Conservation (phyloP, 53 echinoderm and acorn worm species). For the Holothuria scabra region DNA sequence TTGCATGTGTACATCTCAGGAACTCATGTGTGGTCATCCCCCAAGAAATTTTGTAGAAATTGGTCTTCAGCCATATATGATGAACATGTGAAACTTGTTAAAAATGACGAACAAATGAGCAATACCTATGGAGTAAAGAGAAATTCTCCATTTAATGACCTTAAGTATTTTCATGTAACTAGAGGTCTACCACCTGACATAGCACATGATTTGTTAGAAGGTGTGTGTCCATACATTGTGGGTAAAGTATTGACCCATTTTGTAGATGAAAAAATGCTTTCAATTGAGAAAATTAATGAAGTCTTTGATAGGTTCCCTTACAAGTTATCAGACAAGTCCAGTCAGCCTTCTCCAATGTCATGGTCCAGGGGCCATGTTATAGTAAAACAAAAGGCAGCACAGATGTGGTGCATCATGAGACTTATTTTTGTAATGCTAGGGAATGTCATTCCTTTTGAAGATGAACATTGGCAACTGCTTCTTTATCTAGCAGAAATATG, state of each 20-base stretch:
- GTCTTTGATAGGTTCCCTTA: conserved; percentile 37
- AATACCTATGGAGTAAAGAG: conserved; percentile 64
- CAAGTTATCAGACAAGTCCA: conserved; percentile 38
- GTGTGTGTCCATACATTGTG: conserved; percentile 59
- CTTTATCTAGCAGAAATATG: conserved; percentile 20
- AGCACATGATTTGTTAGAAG: no score
- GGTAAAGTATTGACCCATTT: conserved; percentile 24
- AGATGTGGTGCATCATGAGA: conserved; percentile 52
- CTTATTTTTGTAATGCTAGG: conserved; percentile 54
- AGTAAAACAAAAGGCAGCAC: conserved; percentile 49
- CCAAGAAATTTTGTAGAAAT: conserved; percentile 23
- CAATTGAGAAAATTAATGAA: conserved; percentile 45
- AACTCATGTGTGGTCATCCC: conserved; percentile 20
- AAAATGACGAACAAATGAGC: no score
- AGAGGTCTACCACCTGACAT: conserved; percentile 54
- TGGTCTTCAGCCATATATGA: conserved; percentile 47
- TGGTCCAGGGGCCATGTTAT: conserved; percentile 11
- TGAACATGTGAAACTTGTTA: conserved; percentile 54
- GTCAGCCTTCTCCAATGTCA: conserved; percentile 33
- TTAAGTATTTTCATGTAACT: conserved; percentile 61
- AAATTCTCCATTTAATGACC: conserved; percentile 54
- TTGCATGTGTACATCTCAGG: conserved; percentile 23
- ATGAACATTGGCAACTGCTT: conserved; percentile 31
- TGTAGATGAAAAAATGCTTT: conserved; percentile 4
- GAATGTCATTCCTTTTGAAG: conserved; percentile 13